A percentile compares a stretch with the other conserved stretches of the same genome.
phyloP scores from a whole-genome alignment of 2,797 vertebrate species.

The Nyctibius grandis region DNA sequence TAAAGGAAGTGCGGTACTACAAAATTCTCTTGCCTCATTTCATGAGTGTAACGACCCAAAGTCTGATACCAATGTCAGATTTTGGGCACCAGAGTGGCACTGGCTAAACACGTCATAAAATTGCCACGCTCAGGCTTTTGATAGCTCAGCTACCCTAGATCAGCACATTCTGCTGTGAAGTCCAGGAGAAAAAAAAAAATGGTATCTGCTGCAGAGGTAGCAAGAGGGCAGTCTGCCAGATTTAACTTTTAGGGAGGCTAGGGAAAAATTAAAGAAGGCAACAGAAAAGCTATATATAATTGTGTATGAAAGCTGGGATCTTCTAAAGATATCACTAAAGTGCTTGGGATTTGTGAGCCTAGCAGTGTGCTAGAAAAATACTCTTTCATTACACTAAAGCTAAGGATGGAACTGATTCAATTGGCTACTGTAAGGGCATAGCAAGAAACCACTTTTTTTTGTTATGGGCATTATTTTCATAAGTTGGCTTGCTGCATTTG shows the following conservation, averaged over 20 bases:
- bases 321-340: constrained; percentile 12
- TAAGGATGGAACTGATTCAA: constrained; percentile 5
- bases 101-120: not conserved
- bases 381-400: constrained; percentile 6
- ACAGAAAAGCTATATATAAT: not conserved
- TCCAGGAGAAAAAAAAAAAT: not conserved
- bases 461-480: not conserved
- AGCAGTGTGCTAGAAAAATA: not conserved
- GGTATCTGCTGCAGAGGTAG: constrained; percentile 8
- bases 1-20: not conserved
- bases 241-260: constrained; percentile 12
- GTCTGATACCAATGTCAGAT: not conserved
- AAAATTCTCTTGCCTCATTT: not conserved
- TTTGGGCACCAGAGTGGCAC: not conserved
- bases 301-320: not conserved
- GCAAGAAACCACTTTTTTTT: not conserved
- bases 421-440: not conserved
- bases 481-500: not conserved
- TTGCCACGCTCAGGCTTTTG: not conserved
- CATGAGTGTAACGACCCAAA: not conserved
- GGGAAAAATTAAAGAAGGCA: not conserved
- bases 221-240: not conserved
- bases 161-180: not conserved
- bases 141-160: not conserved
- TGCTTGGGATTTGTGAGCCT: constrained; percentile 18